Evolutionary conservation across 2,888 invertebrate species (phyloP).

Genomic region (Exocentrus adspersus): DNA sequence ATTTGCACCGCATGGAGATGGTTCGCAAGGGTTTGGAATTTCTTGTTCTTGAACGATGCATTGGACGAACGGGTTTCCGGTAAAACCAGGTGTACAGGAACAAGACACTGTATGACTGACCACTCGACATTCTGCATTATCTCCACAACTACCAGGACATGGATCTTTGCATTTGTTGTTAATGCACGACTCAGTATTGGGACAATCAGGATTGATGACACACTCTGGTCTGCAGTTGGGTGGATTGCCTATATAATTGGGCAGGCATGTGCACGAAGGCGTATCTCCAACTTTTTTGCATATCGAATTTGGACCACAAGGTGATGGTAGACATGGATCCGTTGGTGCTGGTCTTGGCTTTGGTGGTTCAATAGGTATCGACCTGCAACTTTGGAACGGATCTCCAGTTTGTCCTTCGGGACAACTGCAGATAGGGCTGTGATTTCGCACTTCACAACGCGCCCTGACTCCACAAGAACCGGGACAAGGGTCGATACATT

Average conservation of each 20-base stretch:
- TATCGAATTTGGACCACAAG: conserved; percentile 84
- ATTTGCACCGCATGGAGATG: conserved; percentile 88
- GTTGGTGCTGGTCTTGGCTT: conserved; percentile 56
- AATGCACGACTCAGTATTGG: conserved; percentile 80
- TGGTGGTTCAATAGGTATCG: conserved; percentile 64
- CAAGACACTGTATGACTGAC: conserved; percentile 85
- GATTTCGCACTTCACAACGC: conserved; percentile 67
- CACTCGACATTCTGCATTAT: conserved; percentile 81
- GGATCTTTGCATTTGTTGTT: conserved; percentile 85
- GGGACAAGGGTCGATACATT: conserved; percentile 69
- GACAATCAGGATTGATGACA: conserved; percentile 83
- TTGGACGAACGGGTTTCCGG: conserved; percentile 85
- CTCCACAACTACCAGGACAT: conserved; percentile 83
- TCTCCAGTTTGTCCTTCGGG: conserved; percentile 74
- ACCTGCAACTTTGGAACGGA: conserved; percentile 80
- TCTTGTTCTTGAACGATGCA: conserved; percentile 72
- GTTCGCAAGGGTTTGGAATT: conserved; percentile 79
- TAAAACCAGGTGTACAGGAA: conserved; percentile 78
- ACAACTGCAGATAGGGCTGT: conserved; percentile 68
- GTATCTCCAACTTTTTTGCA: conserved; percentile 74
- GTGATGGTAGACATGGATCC: conserved; percentile 79
- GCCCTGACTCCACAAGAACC: conserved; percentile 68
- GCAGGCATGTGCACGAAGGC: conserved; percentile 81
- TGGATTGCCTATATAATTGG: conserved; percentile 80
- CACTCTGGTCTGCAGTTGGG: conserved; percentile 87